Evolutionary conservation across 2,797 vertebrate genomes (phyloP), one percentile per base, ranked within the genome.

Genomic region (Ceyx erithaca): DNA sequence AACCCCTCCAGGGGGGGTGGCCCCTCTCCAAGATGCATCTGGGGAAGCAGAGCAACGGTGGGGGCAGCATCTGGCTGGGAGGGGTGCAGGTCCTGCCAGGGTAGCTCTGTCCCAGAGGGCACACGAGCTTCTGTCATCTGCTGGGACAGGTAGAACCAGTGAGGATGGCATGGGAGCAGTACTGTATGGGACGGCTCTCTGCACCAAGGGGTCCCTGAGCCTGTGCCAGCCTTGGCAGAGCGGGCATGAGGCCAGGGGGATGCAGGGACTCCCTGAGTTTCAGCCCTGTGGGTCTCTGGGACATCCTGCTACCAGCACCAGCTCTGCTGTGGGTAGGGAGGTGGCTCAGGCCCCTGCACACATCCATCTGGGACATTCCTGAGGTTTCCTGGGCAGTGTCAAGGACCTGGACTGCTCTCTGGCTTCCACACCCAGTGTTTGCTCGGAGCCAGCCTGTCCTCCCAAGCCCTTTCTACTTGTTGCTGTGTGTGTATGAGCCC

Each of bases 331-430:
- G 3, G 18, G 77, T 45, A 7, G 10, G 59, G 90, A 70, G 48
- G 66, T 75, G 92, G 54, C 81, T 61, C 9, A 1, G 61, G 61
- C 78, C 84, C 90, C 73, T 12, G 30, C 15, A 9, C 31, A 10
- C 33, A 7, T 72, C 84, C 20, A 3, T 62, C 77, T 4, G 31
- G 81, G 77, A 95, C 91, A 95, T 95, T 95, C 94, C 94, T 92
- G 92, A 87, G 94, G 93, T 93, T 96, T 96, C 69, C 67, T 83
- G 62, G 80, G 92, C 91, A 78, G 87, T 13, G 72, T 23, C 4
- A 10, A 61, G 80, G 41, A 85, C 61, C 80, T 45, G 75, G 63
- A 80, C 77, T 52, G 77, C 57, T 81, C 80, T 72, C 76, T 0
- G 6, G 45, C 94, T 92, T 71, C 82, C 81, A 66, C 41, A 22